phyloP scores from a whole-genome alignment of 1,140 invertebrate genomes.

The Heliothis virescens region DNA sequence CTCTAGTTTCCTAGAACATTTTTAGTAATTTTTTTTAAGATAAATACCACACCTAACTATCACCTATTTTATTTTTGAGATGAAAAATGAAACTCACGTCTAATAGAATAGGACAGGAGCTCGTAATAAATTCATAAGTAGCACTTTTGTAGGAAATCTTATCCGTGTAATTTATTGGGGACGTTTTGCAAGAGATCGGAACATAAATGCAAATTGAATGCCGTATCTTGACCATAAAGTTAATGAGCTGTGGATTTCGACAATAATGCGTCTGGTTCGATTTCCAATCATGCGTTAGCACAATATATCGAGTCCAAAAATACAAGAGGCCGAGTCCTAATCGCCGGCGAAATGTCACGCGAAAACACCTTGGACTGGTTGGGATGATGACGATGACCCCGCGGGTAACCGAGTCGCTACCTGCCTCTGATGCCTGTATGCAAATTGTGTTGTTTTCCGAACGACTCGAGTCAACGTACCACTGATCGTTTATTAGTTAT shows the following conservation, averaged over 20 bases:
- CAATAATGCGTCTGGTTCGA: constrained; percentile 44
- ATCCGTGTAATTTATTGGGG: constrained; percentile 9
- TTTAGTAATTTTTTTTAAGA: background rate
- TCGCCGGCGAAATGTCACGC: constrained; percentile 74
- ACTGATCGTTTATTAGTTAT: constrained; percentile 62
- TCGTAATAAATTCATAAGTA: constrained; percentile 3
- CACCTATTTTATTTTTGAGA: background rate
- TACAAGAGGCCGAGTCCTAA: constrained; percentile 64
- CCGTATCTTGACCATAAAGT: constrained; percentile 49
- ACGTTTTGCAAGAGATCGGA: background rate
- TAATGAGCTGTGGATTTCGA: constrained; percentile 43
- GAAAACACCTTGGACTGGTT: constrained; percentile 72
- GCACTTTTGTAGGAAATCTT: constrained; percentile 1
- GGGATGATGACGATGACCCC: constrained; percentile 80
- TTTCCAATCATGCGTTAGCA: constrained; percentile 20
- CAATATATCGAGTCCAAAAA: constrained; percentile 53
- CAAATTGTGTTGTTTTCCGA: constrained; percentile 80
- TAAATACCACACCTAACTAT: too few species aligned
- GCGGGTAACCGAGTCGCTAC: constrained; percentile 61
- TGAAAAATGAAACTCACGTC: background rate
- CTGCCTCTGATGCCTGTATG: constrained; percentile 78
- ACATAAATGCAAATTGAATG: constrained; percentile 39
- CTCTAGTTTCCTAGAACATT: constrained; percentile 47
- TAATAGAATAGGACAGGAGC: background rate
- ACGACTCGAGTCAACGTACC: constrained; percentile 75